Evolutionary conservation across 2,797 vertebrate species (phyloP).

Genomic region (Chiroxiphia lanceolata): DNA sequence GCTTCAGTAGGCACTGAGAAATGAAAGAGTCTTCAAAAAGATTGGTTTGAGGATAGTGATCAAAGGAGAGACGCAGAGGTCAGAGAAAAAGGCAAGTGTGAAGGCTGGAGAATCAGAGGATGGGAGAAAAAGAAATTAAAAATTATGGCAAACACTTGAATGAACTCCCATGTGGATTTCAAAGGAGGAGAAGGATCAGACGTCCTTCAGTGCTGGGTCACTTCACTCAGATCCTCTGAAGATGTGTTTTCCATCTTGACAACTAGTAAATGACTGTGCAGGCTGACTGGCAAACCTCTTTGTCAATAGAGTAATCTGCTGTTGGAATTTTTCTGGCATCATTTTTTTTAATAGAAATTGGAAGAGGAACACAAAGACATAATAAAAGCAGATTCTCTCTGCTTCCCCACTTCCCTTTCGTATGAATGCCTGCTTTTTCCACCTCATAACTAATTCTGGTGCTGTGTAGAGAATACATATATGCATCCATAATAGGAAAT

Average conservation of each 20-base stretch:
- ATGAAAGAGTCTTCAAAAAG: background rate
- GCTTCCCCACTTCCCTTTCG: background rate
- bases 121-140: background rate
- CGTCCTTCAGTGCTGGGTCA: background rate
- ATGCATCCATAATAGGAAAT: background rate
- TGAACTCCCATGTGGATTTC: background rate
- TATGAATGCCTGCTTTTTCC: background rate
- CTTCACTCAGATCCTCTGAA: background rate
- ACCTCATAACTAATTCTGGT: background rate
- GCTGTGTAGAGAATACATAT: background rate
- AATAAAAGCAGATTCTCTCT: background rate
- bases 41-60: background rate
- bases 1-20: background rate
- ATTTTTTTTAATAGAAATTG: background rate
- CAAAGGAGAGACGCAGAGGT: slow-evolving; percentile 16
- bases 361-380: background rate
- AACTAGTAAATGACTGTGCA: background rate
- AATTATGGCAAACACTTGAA: background rate
- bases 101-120: slow-evolving; percentile 3
- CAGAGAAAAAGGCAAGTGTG: background rate
- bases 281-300: background rate
- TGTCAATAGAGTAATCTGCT: background rate
- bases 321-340: background rate
- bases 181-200: slow-evolving; percentile 20
- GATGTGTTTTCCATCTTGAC: background rate